Evolutionary conservation across 2,888 invertebrate genomes (phyloP).

Genomic region (Arge pagana): DNA sequence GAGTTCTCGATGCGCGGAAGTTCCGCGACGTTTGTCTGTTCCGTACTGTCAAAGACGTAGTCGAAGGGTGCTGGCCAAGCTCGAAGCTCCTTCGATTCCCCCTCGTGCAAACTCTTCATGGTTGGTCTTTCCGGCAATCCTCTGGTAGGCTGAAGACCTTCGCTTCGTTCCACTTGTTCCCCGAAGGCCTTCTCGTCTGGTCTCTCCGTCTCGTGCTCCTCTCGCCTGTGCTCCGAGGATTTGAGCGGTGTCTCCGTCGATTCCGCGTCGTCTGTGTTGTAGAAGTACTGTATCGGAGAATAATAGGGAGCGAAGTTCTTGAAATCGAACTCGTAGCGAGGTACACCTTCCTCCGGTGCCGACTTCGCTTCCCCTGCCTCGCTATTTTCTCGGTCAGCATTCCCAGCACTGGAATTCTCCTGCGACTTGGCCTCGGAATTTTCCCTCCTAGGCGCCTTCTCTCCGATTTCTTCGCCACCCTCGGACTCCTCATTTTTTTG

Average conservation of each 20-base stretch:
- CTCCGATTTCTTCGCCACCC: background rate
- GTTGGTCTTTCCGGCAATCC: slow-evolving; percentile 30
- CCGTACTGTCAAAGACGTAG: slow-evolving; percentile 41
- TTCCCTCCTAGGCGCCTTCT: background rate
- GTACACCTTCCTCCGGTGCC: background rate
- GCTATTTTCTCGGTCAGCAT: background rate
- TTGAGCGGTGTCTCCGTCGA: background rate
- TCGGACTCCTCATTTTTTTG: slow-evolving; percentile 12
- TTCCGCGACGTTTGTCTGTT: slow-evolving; percentile 32
- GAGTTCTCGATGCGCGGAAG: background rate
- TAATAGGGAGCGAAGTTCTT: slow-evolving; percentile 38
- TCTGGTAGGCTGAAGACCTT: slow-evolving; percentile 26
- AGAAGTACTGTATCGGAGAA: slow-evolving; percentile 42
- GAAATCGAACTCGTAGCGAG: slow-evolving; percentile 32
- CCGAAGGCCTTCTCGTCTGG: slow-evolving; percentile 15
- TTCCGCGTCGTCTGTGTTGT: slow-evolving; percentile 33
- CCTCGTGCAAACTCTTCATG: slow-evolving; percentile 38
- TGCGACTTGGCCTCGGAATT: slow-evolving; percentile 6
- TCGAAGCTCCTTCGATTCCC: slow-evolving; percentile 39
- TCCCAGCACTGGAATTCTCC: background rate
- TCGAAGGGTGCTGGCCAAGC: slow-evolving; percentile 50
- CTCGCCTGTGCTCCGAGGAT: slow-evolving; percentile 7
- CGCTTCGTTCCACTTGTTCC: slow-evolving; percentile 9
- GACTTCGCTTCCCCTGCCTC: background rate
- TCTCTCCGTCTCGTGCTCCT: slow-evolving; percentile 1